Percentiles rank a stretch among this genome's conserved stretches.
Conservation (phyloP, 2,113 vertebrate genomes). For the Oceanites oceanicus region DNA sequence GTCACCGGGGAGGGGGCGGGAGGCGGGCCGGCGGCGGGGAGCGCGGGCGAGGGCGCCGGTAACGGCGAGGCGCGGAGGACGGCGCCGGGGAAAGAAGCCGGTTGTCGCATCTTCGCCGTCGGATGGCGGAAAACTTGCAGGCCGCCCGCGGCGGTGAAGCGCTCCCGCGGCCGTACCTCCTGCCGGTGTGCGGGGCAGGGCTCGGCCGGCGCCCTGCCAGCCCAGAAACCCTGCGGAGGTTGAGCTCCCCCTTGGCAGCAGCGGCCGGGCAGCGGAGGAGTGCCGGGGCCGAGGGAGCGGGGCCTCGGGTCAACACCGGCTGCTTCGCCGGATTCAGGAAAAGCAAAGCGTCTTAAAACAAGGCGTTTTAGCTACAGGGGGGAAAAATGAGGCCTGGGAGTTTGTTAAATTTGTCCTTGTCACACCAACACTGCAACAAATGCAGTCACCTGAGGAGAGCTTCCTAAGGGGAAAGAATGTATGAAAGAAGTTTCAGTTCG, state of each 20-base stretch:
- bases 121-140: neutral
- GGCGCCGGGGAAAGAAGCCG: too few relatives aligned
- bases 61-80: too few relatives aligned
- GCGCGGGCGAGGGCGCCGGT: too few relatives aligned
- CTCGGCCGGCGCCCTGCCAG: neutral
- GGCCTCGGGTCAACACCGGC: rapidly evolving
- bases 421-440: rapidly evolving
- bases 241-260: neutral
- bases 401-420: rapidly evolving
- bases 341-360: rapidly evolving
- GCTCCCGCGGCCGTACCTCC: neutral
- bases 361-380: rapidly evolving
- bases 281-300: neutral
- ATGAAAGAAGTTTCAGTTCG: rapidly evolving
- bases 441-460: neutral
- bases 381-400: neutral
- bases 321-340: rapidly evolving
- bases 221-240: neutral
- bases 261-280: neutral
- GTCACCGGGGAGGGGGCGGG: neutral
- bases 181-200: neutral
- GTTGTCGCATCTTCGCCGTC: neutral
- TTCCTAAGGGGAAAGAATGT: rapidly evolving
- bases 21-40: too few relatives aligned
- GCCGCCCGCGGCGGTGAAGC: neutral